Evolutionary conservation across 2,797 vertebrate species (phyloP).

Genomic region (Sphaeramia orbicularis): DNA sequence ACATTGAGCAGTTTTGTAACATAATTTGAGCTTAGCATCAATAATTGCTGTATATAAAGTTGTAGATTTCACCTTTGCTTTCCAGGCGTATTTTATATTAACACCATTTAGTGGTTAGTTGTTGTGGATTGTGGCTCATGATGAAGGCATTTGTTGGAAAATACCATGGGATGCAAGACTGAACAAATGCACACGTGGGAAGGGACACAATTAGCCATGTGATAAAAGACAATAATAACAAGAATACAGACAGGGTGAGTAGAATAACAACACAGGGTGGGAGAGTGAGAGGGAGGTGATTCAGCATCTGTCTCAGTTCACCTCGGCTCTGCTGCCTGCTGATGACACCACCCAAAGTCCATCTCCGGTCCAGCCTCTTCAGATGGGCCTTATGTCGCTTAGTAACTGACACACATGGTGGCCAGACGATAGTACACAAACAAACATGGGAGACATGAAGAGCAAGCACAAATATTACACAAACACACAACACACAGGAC

Average conservation of each 20-base stretch:
- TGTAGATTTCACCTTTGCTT: conserved; percentile 62
- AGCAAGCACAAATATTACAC: conserved; percentile 74
- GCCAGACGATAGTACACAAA: conserved; percentile 64
- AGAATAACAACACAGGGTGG: conserved; percentile 35
- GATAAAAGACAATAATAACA: conserved; percentile 42
- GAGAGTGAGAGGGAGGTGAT: conserved; percentile 58
- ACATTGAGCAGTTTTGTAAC: conserved; percentile 34
- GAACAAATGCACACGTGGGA: conserved; percentile 41
- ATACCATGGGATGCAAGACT: conserved; percentile 42
- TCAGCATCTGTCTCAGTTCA: conserved; percentile 86
- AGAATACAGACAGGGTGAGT: conserved; percentile 23
- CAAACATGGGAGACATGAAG: conserved; percentile 70
- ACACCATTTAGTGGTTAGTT: conserved; percentile 72
- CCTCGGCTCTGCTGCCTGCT: conserved; percentile 99
- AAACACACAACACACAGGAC: conserved; percentile 67
- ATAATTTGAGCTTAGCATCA: conserved; percentile 52
- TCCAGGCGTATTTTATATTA: conserved; percentile 49
- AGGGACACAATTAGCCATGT: conserved; percentile 60
- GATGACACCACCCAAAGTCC: conserved; percentile 99
- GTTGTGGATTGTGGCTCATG: conserved; percentile 28
- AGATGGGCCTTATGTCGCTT: conserved; percentile 99
- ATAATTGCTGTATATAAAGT: conserved; percentile 59
- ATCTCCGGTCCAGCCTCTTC: conserved; percentile 99
- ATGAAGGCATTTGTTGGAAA: conserved; percentile 53
- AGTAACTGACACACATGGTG: conserved; percentile 90